phyloP scores from a whole-genome alignment of 2,888 invertebrate genomes.

The Scaptomyza caliginosa region DNA sequence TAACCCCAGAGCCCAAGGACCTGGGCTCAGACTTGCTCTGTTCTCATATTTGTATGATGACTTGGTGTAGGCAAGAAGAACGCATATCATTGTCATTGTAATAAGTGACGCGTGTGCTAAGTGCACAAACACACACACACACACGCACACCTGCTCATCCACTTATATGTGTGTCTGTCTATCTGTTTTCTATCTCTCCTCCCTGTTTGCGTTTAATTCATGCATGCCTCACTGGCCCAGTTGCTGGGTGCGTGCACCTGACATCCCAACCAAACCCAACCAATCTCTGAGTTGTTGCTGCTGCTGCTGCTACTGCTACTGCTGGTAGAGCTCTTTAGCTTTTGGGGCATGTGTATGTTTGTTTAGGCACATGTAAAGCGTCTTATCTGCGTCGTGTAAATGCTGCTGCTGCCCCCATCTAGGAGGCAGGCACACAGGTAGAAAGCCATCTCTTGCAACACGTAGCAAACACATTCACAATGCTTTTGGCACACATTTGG shows the following conservation, averaged over 20 bases:
- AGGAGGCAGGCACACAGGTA: conserved; percentile 9
- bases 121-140: conserved; percentile 39
- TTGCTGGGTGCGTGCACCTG: conserved; percentile 63
- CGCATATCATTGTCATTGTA: conserved; percentile 76
- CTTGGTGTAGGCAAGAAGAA: background rate
- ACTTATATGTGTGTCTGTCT: conserved; percentile 1
- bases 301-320: background rate
- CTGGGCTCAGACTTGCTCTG: background rate
- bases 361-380: conserved; percentile 77
- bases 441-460: conserved; percentile 4
- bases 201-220: conserved; percentile 68
- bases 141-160: background rate
- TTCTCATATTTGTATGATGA: conserved; percentile 43
- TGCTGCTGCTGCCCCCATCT: conserved; percentile 37
- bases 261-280: conserved; percentile 13
- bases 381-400: conserved; percentile 71
- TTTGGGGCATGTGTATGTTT: conserved; percentile 50
- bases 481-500: conserved; percentile 34
- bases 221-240: conserved; percentile 66
- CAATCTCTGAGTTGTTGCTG: no score
- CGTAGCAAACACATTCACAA: conserved; percentile 5
- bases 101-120: conserved; percentile 73
- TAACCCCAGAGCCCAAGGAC: conserved; percentile 27
- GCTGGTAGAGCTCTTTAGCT: conserved; percentile 6
- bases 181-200: conserved; percentile 14